Percentiles rank a stretch among this genome's conserved stretches.
phyloP scores from a whole-genome alignment of 2,797 vertebrate genomes.

The Dendrocincla fuliginosa region DNA sequence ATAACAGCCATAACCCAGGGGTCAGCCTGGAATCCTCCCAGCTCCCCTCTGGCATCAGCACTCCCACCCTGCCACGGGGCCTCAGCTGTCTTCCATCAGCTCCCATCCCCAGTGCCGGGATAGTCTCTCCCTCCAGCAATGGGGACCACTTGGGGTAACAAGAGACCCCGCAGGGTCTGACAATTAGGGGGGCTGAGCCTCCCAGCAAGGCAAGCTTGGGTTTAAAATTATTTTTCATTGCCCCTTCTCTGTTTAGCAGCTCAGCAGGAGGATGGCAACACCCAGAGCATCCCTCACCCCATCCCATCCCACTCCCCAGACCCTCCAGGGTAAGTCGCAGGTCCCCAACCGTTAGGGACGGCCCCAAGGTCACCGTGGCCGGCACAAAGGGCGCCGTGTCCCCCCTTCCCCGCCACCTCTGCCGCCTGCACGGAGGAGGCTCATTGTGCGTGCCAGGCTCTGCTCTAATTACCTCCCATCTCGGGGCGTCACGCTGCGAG shows the following conservation, averaged over 20 bases:
- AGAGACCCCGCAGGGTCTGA: accelerated
- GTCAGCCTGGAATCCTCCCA: not conserved
- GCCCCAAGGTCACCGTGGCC: not conserved
- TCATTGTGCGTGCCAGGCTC: not conserved
- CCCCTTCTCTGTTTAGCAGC: not conserved
- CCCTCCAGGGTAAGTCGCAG: not conserved
- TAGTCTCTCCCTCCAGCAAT: not conserved
- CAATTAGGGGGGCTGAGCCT: accelerated
- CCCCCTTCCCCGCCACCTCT: not conserved
- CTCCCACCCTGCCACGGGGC: not conserved
- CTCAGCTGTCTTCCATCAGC: not conserved
- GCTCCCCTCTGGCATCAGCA: not conserved
- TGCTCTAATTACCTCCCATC: slow-evolving; percentile 13
- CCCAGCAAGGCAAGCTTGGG: not conserved
- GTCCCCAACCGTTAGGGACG: accelerated
- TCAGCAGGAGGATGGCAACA: accelerated
- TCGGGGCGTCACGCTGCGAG: not conserved
- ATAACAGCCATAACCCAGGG: not conserved
- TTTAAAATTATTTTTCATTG: not conserved
- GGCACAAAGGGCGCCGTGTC: not conserved
- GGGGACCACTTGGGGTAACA: not conserved
- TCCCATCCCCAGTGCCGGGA: accelerated
- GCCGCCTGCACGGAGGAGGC: not conserved
- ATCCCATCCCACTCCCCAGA: accelerated
- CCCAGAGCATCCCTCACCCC: accelerated